A percentile compares a stretch with the other conserved stretches of the same genome.
Conservation (phyloP, 1,140 invertebrate genomes). For the Agrypnia vestita region DNA sequence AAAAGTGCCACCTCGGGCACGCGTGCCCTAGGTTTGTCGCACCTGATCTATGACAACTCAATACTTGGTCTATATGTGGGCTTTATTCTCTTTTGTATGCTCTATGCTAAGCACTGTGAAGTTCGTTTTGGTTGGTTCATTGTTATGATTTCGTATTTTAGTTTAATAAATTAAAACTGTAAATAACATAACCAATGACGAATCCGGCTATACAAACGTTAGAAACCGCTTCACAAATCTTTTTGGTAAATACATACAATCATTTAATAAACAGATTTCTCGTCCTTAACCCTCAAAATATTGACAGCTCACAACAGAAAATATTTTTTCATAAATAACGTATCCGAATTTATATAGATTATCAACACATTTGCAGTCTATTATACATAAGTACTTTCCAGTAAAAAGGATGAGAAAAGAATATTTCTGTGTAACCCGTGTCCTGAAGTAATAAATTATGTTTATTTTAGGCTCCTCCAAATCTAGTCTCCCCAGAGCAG, state of each 20-base stretch:
- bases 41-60: too few relatives aligned
- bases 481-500: constrained; percentile 84
- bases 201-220: constrained; percentile 75
- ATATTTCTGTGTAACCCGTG: too few relatives aligned
- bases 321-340: constrained; percentile 2
- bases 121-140: constrained; percentile 34
- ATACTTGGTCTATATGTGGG: too few relatives aligned
- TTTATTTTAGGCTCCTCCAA: constrained; percentile 84
- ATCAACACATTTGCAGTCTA: background rate
- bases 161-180: constrained; percentile 43
- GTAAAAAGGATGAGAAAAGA: too few relatives aligned
- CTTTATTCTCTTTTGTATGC: background rate
- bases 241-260: constrained; percentile 74
- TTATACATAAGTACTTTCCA: background rate
- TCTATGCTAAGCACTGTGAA: constrained; percentile 11
- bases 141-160: constrained; percentile 50
- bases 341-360: background rate
- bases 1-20: too few relatives aligned
- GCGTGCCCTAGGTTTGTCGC: too few relatives aligned
- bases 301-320: constrained; percentile 3
- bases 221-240: constrained; percentile 80
- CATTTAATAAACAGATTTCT: constrained; percentile 29
- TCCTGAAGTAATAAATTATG: background rate
- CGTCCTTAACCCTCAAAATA: constrained; percentile 22
- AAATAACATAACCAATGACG: constrained; percentile 63